Conservation (phyloP, 2,888 invertebrate genomes). For the Sarcophaga variegata region DNA sequence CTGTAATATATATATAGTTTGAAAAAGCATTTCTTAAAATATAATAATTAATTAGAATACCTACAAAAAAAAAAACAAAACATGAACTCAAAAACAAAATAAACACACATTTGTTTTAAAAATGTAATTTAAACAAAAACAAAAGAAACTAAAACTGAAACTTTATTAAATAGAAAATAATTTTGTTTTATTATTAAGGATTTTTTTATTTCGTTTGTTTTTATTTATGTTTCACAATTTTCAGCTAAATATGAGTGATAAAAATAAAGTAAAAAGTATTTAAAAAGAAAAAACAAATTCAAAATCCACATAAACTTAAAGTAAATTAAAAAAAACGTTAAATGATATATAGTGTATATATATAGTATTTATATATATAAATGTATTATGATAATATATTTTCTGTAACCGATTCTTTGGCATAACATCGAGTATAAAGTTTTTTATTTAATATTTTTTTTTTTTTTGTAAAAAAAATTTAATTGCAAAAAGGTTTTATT, state of each 20-base stretch:
- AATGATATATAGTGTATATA: constrained; percentile 55
- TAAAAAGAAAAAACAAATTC: constrained; percentile 47
- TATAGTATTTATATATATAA: constrained; percentile 14
- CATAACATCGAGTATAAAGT: constrained; percentile 70
- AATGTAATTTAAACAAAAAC: constrained; percentile 47
- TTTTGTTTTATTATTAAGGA: not conserved
- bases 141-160: constrained; percentile 18
- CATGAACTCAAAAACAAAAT: not conserved
- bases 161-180: constrained; percentile 43
- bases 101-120: constrained; percentile 77
- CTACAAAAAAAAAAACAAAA: constrained; percentile 44
- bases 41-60: constrained; percentile 49
- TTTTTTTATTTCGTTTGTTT: constrained; percentile 9
- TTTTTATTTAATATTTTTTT: constrained; percentile 58
- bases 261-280: constrained; percentile 53
- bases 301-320: constrained; percentile 34
- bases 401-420: constrained; percentile 70
- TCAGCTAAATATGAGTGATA: not conserved
- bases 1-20: constrained; percentile 79
- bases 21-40: constrained; percentile 44
- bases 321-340: constrained; percentile 58
- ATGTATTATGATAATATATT: constrained; percentile 25
- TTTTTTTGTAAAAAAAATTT: constrained; percentile 50
- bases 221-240: constrained; percentile 45
- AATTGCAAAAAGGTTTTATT: constrained; percentile 34